Evolutionary conservation across 2,113 vertebrate genomes (phyloP).

Genomic region (Cyanistes caeruleus): DNA sequence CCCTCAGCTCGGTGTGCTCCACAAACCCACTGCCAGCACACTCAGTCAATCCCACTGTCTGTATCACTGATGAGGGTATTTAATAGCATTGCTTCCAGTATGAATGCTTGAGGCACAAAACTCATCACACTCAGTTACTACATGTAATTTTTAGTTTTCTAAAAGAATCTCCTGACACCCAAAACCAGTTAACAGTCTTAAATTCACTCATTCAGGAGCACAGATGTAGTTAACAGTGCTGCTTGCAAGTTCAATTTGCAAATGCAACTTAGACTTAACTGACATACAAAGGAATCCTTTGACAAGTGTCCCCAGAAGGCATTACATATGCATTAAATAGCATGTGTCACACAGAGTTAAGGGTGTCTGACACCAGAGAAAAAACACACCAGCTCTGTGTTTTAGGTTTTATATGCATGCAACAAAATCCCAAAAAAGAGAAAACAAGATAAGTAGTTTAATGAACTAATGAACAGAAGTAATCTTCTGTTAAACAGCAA

Average conservation of each 20-base stretch:
- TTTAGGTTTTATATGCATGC: background rate
- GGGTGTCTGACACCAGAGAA: background rate
- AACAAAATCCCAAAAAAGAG: background rate
- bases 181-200: background rate
- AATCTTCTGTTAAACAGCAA: background rate
- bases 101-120: background rate
- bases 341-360: background rate
- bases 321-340: background rate
- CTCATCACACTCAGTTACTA: background rate
- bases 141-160: background rate
- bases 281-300: background rate
- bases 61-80: background rate
- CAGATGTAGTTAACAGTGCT: background rate
- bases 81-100: background rate
- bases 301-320: background rate
- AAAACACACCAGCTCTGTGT: background rate
- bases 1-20: background rate
- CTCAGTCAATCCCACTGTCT: background rate
- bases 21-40: accelerated
- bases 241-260: background rate
- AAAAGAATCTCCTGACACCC: background rate
- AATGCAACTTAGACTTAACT: background rate
- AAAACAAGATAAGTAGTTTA: background rate
- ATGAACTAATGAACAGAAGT: background rate
- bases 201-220: background rate